phyloP scores from a whole-genome alignment of 2,888 invertebrate species.

The Hecatera dysodea region DNA sequence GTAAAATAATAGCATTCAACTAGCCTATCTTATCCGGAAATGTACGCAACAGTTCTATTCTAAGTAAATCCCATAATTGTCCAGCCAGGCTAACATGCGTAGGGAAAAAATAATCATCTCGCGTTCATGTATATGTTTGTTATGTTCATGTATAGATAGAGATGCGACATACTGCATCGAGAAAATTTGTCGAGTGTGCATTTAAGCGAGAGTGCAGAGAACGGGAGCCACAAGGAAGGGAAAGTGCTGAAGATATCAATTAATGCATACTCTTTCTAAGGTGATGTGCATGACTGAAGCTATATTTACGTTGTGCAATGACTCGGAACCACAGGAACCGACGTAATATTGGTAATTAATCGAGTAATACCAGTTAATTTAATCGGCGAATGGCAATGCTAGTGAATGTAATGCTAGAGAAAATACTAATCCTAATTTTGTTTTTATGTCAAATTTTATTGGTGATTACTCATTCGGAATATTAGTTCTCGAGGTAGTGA shows the following conservation, averaged over 20 bases:
- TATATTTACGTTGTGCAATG: constrained; percentile 41
- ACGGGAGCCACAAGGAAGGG: constrained; percentile 47
- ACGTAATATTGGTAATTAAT: constrained; percentile 55
- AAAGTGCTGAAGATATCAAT: constrained; percentile 52
- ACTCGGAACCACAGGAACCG: constrained; percentile 45
- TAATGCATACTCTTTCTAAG: constrained; percentile 49
- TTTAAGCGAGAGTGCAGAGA: constrained; percentile 21
- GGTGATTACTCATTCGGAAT: neutral
- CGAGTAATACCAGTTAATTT: constrained; percentile 35
- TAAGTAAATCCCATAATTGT: neutral
- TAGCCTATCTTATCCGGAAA: constrained; percentile 40
- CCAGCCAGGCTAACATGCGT: constrained; percentile 8
- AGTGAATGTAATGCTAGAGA: too few species aligned
- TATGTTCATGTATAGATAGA: neutral
- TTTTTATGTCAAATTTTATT: neutral
- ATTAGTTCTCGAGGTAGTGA: too few species aligned
- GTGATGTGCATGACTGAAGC: constrained; percentile 49
- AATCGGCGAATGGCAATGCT: neutral
- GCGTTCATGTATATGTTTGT: neutral
- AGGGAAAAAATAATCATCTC: neutral
- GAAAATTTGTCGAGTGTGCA: neutral
- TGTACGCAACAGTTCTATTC: neutral
- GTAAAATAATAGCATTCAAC: constrained; percentile 2
- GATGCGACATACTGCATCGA: neutral
- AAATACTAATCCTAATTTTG: neutral